phyloP scores from a whole-genome alignment of 2,888 invertebrate genomes.

The Gymnocheta viridis region DNA sequence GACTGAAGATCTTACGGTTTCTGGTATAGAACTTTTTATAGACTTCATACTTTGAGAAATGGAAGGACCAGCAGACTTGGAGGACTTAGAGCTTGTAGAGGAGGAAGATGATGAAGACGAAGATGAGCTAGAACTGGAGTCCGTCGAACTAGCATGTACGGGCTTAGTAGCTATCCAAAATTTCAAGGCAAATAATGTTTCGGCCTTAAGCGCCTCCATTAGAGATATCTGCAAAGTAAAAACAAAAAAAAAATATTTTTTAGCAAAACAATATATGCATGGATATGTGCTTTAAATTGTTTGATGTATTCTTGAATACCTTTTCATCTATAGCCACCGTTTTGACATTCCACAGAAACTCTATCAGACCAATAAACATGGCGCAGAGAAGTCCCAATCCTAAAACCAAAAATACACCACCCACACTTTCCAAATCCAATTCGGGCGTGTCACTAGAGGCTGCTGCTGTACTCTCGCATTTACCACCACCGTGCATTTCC shows the following conservation, averaged over 20 bases:
- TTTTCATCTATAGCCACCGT: slow-evolving; percentile 89
- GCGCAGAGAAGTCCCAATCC: slow-evolving; percentile 88
- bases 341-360: slow-evolving; percentile 93
- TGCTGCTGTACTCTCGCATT: slow-evolving; percentile 74
- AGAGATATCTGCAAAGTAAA: slow-evolving; percentile 84
- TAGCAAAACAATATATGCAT: not conserved
- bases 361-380: slow-evolving; percentile 88
- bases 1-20: slow-evolving; percentile 74
- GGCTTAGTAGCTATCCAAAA: slow-evolving; percentile 89
- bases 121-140: slow-evolving; percentile 69
- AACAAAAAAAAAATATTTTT: not conserved
- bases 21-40: slow-evolving; percentile 74
- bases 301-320: slow-evolving; percentile 81
- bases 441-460: slow-evolving; percentile 78
- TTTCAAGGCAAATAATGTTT: slow-evolving; percentile 87
- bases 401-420: slow-evolving; percentile 94
- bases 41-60: slow-evolving; percentile 74
- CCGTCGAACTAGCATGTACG: slow-evolving; percentile 81
- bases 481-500: slow-evolving; percentile 83
- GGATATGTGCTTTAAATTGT: not conserved
- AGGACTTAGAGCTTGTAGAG: slow-evolving; percentile 73
- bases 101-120: slow-evolving; percentile 71
- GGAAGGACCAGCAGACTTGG: slow-evolving; percentile 75
- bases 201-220: slow-evolving; percentile 87
- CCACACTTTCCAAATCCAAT: slow-evolving; percentile 86